phyloP scores from a whole-genome alignment of 2,113 vertebrate species.

The Andinoacara biseriatus region DNA sequence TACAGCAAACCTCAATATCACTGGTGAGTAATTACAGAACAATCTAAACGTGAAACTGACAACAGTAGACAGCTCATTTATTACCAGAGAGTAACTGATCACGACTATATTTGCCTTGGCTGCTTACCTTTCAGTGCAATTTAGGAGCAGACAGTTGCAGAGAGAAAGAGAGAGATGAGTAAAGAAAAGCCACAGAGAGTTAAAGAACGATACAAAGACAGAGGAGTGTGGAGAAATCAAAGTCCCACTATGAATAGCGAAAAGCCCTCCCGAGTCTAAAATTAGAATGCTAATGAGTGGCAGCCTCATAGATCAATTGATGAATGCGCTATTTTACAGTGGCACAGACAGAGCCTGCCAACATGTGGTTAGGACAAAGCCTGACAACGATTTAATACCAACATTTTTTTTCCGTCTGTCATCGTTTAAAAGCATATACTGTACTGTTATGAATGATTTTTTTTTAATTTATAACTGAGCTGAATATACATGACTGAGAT shows the following conservation, averaged over 20 bases:
- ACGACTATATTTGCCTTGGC: slow-evolving; percentile 25
- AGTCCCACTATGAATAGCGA: slow-evolving; percentile 53
- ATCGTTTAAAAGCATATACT: neutral
- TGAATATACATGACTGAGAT: neutral
- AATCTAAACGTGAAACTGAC: neutral
- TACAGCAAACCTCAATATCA: slow-evolving; percentile 9
- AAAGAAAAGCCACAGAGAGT: slow-evolving; percentile 4
- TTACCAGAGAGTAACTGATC: slow-evolving; percentile 29
- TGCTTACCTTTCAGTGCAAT: slow-evolving; percentile 38
- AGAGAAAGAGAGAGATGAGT: slow-evolving; percentile 4
- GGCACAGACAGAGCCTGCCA: slow-evolving; percentile 28
- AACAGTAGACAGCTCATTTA: slow-evolving; percentile 25
- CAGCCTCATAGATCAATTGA: slow-evolving; percentile 51
- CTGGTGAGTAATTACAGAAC: slow-evolving; percentile 3
- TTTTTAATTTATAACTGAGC: neutral
- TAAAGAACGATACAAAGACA: slow-evolving; percentile 1
- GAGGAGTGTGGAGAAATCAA: slow-evolving; percentile 17
- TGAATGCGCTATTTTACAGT: slow-evolving; percentile 62
- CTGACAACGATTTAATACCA: slow-evolving; percentile 19
- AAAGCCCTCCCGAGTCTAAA: slow-evolving; percentile 48
- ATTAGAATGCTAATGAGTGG: slow-evolving; percentile 64
- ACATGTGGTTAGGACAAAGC: neutral
- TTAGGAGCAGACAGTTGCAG: slow-evolving; percentile 22
- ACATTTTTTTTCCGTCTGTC: neutral
- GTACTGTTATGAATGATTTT: neutral